phyloP scores from a whole-genome alignment of 2,888 invertebrate genomes.

The Cheilosia vulpina region DNA sequence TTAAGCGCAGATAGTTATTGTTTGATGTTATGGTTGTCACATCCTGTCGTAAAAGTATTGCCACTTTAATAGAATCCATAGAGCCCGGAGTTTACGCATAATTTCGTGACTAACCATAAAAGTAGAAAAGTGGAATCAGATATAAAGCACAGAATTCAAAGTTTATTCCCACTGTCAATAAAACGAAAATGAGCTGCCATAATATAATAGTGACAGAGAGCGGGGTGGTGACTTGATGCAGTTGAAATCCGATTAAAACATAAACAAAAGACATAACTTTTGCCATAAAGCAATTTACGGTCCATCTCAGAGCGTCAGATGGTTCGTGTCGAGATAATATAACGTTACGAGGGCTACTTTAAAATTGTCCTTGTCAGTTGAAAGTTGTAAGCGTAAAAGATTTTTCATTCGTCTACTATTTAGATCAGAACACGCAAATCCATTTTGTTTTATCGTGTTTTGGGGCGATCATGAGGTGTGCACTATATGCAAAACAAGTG shows the following conservation, averaged over 20 bases:
- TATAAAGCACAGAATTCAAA: conserved; percentile 31
- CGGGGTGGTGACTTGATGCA: conserved; percentile 14
- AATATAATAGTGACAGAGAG: background rate
- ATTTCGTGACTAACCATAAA: conserved; percentile 37
- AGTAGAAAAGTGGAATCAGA: conserved; percentile 13
- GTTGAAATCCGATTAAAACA: conserved; percentile 39
- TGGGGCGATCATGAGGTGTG: too few relatives aligned
- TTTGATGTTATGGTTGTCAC: conserved; percentile 50
- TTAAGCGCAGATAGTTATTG: conserved; percentile 41
- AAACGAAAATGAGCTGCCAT: conserved; percentile 48
- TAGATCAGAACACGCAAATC: too few relatives aligned
- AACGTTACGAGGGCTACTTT: background rate
- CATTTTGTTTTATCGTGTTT: too few relatives aligned
- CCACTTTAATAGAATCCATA: conserved; percentile 17
- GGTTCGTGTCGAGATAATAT: background rate
- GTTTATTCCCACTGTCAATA: conserved; percentile 46
- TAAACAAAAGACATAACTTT: conserved; percentile 14
- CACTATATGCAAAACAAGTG: too few relatives aligned
- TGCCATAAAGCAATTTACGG: conserved; percentile 34
- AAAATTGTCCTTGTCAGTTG: background rate
- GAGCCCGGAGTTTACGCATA: background rate
- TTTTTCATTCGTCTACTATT: too few relatives aligned
- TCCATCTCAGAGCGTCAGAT: conserved; percentile 4
- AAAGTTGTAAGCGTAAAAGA: too few relatives aligned
- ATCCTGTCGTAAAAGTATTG: conserved; percentile 64